Conservation (phyloP, 2,797 vertebrate species). For the Falco columbarius region DNA sequence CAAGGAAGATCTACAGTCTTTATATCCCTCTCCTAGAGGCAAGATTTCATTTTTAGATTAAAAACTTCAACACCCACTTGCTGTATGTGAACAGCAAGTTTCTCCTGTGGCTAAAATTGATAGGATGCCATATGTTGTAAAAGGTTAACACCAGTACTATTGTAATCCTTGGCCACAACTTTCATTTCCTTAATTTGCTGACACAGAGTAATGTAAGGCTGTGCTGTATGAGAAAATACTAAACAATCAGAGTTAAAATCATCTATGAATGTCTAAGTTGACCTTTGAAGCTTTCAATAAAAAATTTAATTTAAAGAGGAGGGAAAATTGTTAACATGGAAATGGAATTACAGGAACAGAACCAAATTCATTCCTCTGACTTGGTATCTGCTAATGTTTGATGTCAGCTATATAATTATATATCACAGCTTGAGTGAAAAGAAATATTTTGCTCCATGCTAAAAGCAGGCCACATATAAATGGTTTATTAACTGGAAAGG, state of each 20-base stretch:
- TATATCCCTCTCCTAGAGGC: not conserved
- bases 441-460: not conserved
- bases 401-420: slow-evolving; percentile 28
- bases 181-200: slow-evolving; percentile 56
- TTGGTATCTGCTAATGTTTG: slow-evolving; percentile 18
- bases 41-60: slow-evolving; percentile 59
- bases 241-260: slow-evolving; percentile 21
- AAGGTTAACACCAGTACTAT: slow-evolving; percentile 64
- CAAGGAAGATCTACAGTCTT: slow-evolving; percentile 23
- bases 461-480: slow-evolving; percentile 10
- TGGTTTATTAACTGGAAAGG: not conserved
- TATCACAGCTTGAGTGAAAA: slow-evolving; percentile 11
- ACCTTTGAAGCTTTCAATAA: slow-evolving; percentile 43
- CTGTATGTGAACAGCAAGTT: slow-evolving; percentile 20
- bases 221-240: slow-evolving; percentile 1
- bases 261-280: slow-evolving; percentile 1
- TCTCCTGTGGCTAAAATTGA: slow-evolving; percentile 57
- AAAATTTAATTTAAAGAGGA: slow-evolving; percentile 46
- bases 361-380: slow-evolving; percentile 14
- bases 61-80: slow-evolving; percentile 56
- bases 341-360: slow-evolving; percentile 36
- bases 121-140: slow-evolving; percentile 56
- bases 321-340: slow-evolving; percentile 6
- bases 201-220: not conserved
- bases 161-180: slow-evolving; percentile 64